Evolutionary conservation across 1,140 invertebrate genomes (phyloP), one percentile per base, ranked within the genome.

Genomic region (Leptoteleia sp.): DNA sequence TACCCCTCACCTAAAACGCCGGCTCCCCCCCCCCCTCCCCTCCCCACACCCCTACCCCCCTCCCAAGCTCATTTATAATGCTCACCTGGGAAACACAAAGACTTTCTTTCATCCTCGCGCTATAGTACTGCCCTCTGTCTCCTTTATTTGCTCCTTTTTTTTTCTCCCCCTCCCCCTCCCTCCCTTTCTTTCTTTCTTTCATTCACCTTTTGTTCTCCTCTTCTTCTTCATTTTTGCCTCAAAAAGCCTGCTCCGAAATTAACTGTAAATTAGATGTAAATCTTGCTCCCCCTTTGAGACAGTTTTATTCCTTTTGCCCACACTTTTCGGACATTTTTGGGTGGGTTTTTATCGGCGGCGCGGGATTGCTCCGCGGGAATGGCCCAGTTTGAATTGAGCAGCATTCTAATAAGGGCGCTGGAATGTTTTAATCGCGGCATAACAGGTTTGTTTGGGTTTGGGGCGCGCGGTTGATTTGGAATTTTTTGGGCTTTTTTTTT

Each of bases 41-140:
- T 15, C 54, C 22, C 79, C 57, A 35, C 40, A 42, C 29, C 29
- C 54, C 35, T 16, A 27, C 61, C 76, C 64, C 37, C 71, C 45
- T 72, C 45, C 45, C 79, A 79, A 81, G 82, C 86, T 88, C 87
- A 88, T 88, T 88, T 88, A 88, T 88, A 87, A 88, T 82, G 81
- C 84, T 88, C 87, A 85, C 81, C 85, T 86, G 85, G 83, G 82
- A 85, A 84, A 87, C 87, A 87, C 87, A 88, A 88, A 88, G 84
- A 81, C 54, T 65, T 82, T 84, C 82, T 83, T 85, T 86, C 67
- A 79, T 72, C 78, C 67, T 72, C 70, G 50, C 57, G 65, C 62
- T 76, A 76, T 82, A 78, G 68, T 78, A 64, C 62, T 68, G 55
- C 68, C 54, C 47, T 72, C 64, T 68, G 47, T 47, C 64, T 71